Base-by-base conservation (phyloP, 2,888 invertebrate species). In the Acleris sparsana region DNA sequence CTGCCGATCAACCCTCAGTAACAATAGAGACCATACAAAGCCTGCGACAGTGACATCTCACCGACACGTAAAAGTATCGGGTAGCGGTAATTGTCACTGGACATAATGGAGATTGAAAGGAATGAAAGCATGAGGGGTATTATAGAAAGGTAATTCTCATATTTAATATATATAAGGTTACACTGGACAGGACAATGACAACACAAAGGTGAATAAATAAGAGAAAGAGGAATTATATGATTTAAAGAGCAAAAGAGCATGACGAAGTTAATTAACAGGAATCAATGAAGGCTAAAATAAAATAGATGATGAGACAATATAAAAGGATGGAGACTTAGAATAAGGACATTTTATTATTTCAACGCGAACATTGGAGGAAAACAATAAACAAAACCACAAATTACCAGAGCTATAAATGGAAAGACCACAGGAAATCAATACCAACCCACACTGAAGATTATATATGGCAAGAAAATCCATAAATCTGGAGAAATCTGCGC, bases 401-500 rank as follows among this genome's bases (percentile, higher is more conserved):
- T 18, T 7, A 52, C 22, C n/a, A 17, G 17, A 16, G 13, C 16
- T 44, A 56, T 20, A 53, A 53, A 17, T 22, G 18, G 6, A 16
- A 44, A 16, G 20, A 39, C 6, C 46, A 7, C 49, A 49, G 11
- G 9, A 49, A 49, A 20, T 49, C 11, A 18, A 44, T 22, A 56
- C 9, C 25, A 9, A 5, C 20, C 13, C 20, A 43, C 22, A 44
- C 11, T 11, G 46, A 65, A 55, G 55, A 65, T 65, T 60, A 65
- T 61, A 49, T 61, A 65, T 55, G 63, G 62, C 51, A 71, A 76
- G 73, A 74, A 82, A 85, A 85, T 86, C 84, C 72, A 86, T 87
- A 85, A 66, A 85, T 79, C 80, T 69, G 69, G 55, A 76, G 74
- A 73, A 79, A 82, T 79, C 76, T 74, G 79, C 74, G 78, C 83